Evolutionary conservation across 2,888 invertebrate species (phyloP), one percentile per base, ranked within the genome.

Genomic region (Leucophenga maculata): DNA sequence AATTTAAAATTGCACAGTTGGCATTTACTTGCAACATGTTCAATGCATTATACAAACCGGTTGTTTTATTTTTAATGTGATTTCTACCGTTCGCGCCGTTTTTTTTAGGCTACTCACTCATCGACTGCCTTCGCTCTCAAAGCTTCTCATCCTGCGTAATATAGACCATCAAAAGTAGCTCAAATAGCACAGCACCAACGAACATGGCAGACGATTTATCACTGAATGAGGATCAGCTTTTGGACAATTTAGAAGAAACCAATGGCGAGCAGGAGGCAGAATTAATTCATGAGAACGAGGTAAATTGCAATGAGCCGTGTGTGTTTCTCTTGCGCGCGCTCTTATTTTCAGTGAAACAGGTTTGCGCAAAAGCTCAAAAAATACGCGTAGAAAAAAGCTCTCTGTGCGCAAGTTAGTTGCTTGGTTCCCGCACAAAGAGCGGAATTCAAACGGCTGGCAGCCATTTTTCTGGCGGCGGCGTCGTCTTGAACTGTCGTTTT

Each of bases 241-340:
- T 89, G 80, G 89, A 89, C 76, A 88, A 89, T 76, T 80, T 89
- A 81, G 89, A 89, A 70, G 89, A 89, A 77, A 86, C 88, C 68
- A 88, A 88, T 80, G 89, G 89, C 76, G 89, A 89, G 71, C 83
- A 84, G 84, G 88, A 88, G 82, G 78, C 88, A 71, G 88, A 88
- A 80, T 79, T 88, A 71, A 78, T 85, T 77, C 87, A 86, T 80
- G 88, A 88, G 76, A 87, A 86, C 74, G 89, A 88, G 86, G 89
- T 89, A 80, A 84, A 86, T 77, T 39, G 69, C 39, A 16, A 16
- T 65, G 52, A 54, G 67, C 46, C 65, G 66, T 1, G 54, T 18
- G 26, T 39, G 1, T 39, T 39, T 11, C 39, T 39, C 39, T 39
- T 9, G 39, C 39, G 57, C n/a, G 14, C 2, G 14, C 26, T 14